These are phyloP conservation scores for Agrochola circellaris DNA, from an alignment of 2,888 invertebrate genomes.

Conservation along the genomic window DNA sequence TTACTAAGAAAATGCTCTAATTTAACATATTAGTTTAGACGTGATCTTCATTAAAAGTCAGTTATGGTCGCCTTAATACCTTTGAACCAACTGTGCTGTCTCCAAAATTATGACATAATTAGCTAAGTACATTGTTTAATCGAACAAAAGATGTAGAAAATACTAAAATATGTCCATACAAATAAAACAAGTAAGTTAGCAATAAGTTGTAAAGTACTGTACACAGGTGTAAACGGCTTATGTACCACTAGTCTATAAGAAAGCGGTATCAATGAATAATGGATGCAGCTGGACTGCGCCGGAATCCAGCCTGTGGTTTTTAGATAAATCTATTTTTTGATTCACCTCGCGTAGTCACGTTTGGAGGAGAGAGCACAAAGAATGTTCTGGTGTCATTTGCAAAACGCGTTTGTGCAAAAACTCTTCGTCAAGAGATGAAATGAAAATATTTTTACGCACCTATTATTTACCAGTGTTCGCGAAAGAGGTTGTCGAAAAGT, in stretches of 20 bases:
- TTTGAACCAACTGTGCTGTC: neutral
- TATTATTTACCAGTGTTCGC: neutral
- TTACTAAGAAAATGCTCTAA: no score
- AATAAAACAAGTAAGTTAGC: neutral
- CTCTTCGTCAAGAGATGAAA: neutral
- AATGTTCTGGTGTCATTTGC: neutral
- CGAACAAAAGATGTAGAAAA: neutral
- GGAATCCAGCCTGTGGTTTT: conserved; percentile 72
- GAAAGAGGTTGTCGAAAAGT: neutral
- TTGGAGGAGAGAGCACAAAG: neutral
- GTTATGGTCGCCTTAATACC: neutral
- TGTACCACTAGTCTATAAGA: conserved; percentile 69
- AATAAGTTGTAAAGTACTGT: conserved; percentile 25
- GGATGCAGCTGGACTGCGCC: conserved; percentile 66
- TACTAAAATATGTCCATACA: neutral
- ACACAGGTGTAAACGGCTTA: conserved; percentile 32
- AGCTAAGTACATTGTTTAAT: neutral
- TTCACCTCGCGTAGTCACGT: neutral
- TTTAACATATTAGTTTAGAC: no score
- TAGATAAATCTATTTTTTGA: conserved; percentile 65
- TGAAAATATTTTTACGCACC: neutral
- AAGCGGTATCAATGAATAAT: conserved; percentile 79
- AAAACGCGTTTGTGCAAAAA: conserved; percentile 1
- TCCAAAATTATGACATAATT: neutral
- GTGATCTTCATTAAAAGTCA: no score